Evolutionary conservation across 2,113 vertebrate species (phyloP), one percentile per base, ranked within the genome.

Genomic region (Caranx ignobilis): DNA sequence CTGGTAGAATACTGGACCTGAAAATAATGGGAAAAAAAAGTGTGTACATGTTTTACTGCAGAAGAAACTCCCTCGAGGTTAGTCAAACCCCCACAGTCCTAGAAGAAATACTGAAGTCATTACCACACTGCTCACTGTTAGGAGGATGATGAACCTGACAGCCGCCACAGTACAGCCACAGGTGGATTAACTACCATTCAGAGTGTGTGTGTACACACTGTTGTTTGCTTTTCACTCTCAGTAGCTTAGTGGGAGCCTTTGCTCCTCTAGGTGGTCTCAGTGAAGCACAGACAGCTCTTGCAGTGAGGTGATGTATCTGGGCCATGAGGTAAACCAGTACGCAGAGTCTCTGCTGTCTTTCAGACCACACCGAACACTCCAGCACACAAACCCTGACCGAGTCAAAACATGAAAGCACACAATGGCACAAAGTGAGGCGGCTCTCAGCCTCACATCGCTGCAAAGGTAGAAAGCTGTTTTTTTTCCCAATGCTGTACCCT

Each of bases 381-480:
- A 57, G 35, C 41, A 41, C 26, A 43, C 32, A 57, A 69, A 62
- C 41, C 64, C 52, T 54, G 45, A 77, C 71, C 5, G 13, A 71
- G 64, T 75, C 77, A 88, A 83, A 85, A 85, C 74, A 84, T 86
- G 87, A 86, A 90, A 88, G 83, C 82, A 15, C 45, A 78, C 67
- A 76, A 71, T 48, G 71, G 77, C 73, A 71, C 11, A 21, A 21
- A 88, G 82, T 76, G 87, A 86, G 82, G 64, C 57, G 47, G 55
- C 73, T 63, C 54, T 63, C 57, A 54, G 35, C 52, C 37, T 69
- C 11, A 61, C 77, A 76, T 72, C 19, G 16, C 81, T 35, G 57
- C 66, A 57, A 32, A 67, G 71, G 70, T 65, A 75, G 66, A 65
- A 79, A 60, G 54, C 66, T 73, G 57, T 76, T 48, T 74, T 76